These are phyloP conservation scores for Monopterus albus DNA, from an alignment of 2,113 vertebrate species.

Conservation along the genomic window DNA sequence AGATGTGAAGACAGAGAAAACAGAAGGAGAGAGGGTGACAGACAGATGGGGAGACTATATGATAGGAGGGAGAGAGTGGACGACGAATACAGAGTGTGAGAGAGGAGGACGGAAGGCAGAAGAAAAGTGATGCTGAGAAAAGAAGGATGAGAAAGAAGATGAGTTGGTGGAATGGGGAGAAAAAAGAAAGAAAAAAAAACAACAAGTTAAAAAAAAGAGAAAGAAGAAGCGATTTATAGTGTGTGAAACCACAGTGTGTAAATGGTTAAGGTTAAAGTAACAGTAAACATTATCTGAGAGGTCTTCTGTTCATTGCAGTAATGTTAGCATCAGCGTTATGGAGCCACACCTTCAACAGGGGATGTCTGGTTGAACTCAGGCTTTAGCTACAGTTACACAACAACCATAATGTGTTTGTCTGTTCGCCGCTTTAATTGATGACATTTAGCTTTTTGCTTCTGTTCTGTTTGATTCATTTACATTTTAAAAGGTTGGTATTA, in stretches of 20 bases:
- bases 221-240: too few species aligned
- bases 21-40: constrained; percentile 4
- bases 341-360: constrained; percentile 3
- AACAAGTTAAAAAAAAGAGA: not conserved
- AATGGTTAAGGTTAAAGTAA: too few species aligned
- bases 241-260: too few species aligned
- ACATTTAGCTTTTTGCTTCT: constrained; percentile 51
- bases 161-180: not conserved
- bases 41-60: not conserved
- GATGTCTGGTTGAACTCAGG: not conserved
- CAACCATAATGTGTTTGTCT: constrained; percentile 38
- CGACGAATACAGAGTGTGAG: too few species aligned
- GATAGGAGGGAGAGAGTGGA: not conserved
- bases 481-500: constrained; percentile 66
- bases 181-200: not conserved
- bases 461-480: constrained; percentile 46
- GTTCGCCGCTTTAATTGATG: constrained; percentile 44
- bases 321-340: not conserved
- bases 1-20: not conserved
- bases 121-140: too few species aligned
- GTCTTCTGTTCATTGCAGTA: too few species aligned
- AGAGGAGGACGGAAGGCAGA: not conserved
- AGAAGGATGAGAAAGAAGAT: not conserved
- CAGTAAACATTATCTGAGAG: too few species aligned
- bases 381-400: constrained; percentile 3